Evolutionary conservation across 2,797 vertebrate species (phyloP).

Genomic region (Sebastes taczanowskii): DNA sequence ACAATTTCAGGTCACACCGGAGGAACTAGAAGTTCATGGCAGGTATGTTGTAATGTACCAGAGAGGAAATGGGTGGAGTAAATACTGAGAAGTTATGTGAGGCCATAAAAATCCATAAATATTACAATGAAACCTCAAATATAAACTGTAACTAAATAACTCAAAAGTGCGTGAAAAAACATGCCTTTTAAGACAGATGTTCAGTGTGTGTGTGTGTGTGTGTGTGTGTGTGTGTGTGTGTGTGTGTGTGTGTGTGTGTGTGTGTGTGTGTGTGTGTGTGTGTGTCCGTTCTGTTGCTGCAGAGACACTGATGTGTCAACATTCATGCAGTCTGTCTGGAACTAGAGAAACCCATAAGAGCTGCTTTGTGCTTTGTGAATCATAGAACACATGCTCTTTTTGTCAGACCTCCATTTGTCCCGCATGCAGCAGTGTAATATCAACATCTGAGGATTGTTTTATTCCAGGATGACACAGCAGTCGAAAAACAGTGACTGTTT

Average conservation of each 20-base stretch:
- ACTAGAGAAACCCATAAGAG: constrained; percentile 7
- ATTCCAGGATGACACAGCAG: constrained; percentile 19
- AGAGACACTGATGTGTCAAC: constrained; percentile 1
- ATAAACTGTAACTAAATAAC: neutral
- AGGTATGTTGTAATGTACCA: neutral
- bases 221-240: neutral
- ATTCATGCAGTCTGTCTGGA: constrained; percentile 8
- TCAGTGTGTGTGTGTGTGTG: neutral
- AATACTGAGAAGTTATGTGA: neutral
- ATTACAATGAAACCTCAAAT: neutral
- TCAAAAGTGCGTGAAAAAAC: neutral
- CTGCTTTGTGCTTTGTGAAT: constrained; percentile 18
- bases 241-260: neutral
- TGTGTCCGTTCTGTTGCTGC: constrained; percentile 4
- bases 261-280: neutral
- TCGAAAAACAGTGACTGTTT: neutral
- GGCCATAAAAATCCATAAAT: neutral
- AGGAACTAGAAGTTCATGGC: neutral
- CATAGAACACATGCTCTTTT: constrained; percentile 25
- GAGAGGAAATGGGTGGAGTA: neutral
- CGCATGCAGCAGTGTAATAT: constrained; percentile 17
- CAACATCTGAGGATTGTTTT: constrained; percentile 35
- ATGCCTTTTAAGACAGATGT: constrained; percentile 9
- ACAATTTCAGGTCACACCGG: neutral
- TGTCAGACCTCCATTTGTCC: constrained; percentile 7